Base-by-base conservation (phyloP, 2,888 invertebrate genomes). In the Polylopha cassiicola region DNA sequence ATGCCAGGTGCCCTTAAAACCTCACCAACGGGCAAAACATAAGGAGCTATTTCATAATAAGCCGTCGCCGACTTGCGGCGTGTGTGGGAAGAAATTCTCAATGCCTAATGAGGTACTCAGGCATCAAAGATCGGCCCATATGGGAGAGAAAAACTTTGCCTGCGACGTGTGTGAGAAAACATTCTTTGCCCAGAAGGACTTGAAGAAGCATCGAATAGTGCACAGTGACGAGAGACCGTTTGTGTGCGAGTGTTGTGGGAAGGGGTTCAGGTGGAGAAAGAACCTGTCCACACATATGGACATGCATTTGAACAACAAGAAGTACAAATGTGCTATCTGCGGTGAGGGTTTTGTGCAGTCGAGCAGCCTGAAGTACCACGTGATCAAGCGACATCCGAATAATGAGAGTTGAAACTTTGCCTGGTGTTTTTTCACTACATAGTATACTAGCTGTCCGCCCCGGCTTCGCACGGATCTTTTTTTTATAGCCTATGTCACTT, bases 51-150 rank as follows among this genome's bases (percentile, higher is more conserved):
- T 6, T 1, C 63, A 62, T 38, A 49, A 49, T 3, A 51, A 43
- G 6, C 48, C 51, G 2, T 27, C 43, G 3, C 52, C 56, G 13
- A 48, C 50, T 6, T 65, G 63, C 33, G 33, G 45, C 3, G 44
- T 39, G 2, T 65, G 65, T 36, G 50, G 50, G 1, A 61, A 60
- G 34, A 46, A 51, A 6, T 61, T 62, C 22, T 10, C 29, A 1
- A 10, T 11, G 6, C 27, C 23, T 9, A 8, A 32, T 7, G 7
- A 11, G 7, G 10, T 37, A 8, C 8, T 16, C 8, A 14, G 3
- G 7, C 30, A 37, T 16, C 29, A 37, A n/a, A 23, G n/a, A 9
- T 3, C 7, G 1, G 8, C n/a, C 13, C 37, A 37, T 16, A 23
- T 32, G 32, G 16, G 26, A 14, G 31, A 39, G 7, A 32, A 32